Percentiles rank a stretch among this genome's conserved stretches.
Conservation (phyloP, 2,113 vertebrate species). For the Fregata magnificens region DNA sequence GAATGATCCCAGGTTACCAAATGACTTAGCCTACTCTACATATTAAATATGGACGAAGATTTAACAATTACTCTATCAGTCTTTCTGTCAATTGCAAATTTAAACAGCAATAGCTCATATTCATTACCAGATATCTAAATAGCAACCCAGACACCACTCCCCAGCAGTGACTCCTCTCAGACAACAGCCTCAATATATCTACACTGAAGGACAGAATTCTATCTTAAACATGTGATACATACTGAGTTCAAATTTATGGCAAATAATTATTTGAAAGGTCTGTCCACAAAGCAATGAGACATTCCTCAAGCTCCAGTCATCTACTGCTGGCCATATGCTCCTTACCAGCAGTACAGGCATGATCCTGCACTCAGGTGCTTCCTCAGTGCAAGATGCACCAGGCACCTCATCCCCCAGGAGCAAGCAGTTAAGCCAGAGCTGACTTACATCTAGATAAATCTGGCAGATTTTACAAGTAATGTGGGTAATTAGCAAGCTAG, state of each 20-base stretch:
- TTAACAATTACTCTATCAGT: neutral
- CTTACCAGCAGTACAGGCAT: rapidly evolving
- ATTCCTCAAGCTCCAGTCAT: neutral
- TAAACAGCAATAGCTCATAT: neutral
- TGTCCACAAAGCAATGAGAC: neutral
- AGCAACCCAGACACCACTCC: neutral
- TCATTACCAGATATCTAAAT: rapidly evolving
- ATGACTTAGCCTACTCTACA: neutral
- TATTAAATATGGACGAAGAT: rapidly evolving
- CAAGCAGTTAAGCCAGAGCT: neutral
- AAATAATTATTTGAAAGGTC: neutral
- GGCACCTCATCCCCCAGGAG: neutral
- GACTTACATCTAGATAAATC: neutral
- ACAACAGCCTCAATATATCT: rapidly evolving
- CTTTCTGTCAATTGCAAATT: neutral
- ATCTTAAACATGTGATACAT: rapidly evolving
- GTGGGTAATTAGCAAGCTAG: neutral
- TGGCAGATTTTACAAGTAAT: neutral
- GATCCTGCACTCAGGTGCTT: neutral
- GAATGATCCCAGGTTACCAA: neutral
- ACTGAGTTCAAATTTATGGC: neutral
- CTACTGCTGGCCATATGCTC: rapidly evolving
- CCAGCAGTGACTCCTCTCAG: neutral
- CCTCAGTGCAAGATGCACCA: neutral
- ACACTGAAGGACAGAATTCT: neutral